These are phyloP conservation scores for Hylaea fasciaria DNA, from an alignment of 2,888 invertebrate species.

Conservation along the genomic window DNA sequence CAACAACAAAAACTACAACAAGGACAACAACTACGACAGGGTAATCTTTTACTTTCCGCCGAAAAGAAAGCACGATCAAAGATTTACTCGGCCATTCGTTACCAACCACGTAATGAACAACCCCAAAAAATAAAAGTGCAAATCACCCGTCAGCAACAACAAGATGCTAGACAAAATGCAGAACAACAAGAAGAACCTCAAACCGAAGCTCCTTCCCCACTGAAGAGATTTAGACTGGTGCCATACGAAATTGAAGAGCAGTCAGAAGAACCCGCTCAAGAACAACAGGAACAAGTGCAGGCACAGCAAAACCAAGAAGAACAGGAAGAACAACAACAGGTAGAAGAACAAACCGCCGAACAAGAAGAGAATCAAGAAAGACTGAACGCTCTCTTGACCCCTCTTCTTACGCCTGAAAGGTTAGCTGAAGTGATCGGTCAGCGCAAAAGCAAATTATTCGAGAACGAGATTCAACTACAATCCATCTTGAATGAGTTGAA, in stretches of 20 bases:
- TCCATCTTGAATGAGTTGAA: slow-evolving; percentile 50
- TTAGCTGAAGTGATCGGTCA: slow-evolving; percentile 42
- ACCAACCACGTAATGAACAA: slow-evolving; percentile 44
- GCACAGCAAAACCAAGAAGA: slow-evolving; percentile 23
- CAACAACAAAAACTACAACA: slow-evolving; percentile 15
- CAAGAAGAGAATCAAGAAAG: slow-evolving; percentile 34
- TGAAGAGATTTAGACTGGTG: slow-evolving; percentile 32
- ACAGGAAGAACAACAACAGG: slow-evolving; percentile 16
- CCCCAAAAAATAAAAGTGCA: slow-evolving; percentile 38
- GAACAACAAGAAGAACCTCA: slow-evolving; percentile 22
- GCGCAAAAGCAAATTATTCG: slow-evolving; percentile 45
- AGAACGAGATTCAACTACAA: slow-evolving; percentile 44
- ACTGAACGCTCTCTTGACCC: slow-evolving; percentile 39
- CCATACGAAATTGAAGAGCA: slow-evolving; percentile 39
- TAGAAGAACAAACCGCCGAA: slow-evolving; percentile 23
- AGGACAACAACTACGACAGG: slow-evolving; percentile 31
- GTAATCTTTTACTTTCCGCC: slow-evolving; percentile 40
- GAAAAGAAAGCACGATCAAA: slow-evolving; percentile 39
- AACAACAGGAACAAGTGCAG: slow-evolving; percentile 29
- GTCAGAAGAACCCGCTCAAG: slow-evolving; percentile 25
- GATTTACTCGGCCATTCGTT: slow-evolving; percentile 42
- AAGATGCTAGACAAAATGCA: slow-evolving; percentile 23
- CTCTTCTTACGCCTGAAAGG: slow-evolving; percentile 43
- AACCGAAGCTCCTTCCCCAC: slow-evolving; percentile 20
- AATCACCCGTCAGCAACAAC: slow-evolving; percentile 30